phyloP scores from a whole-genome alignment of 2,888 invertebrate genomes.

The Agriopis marginaria region DNA sequence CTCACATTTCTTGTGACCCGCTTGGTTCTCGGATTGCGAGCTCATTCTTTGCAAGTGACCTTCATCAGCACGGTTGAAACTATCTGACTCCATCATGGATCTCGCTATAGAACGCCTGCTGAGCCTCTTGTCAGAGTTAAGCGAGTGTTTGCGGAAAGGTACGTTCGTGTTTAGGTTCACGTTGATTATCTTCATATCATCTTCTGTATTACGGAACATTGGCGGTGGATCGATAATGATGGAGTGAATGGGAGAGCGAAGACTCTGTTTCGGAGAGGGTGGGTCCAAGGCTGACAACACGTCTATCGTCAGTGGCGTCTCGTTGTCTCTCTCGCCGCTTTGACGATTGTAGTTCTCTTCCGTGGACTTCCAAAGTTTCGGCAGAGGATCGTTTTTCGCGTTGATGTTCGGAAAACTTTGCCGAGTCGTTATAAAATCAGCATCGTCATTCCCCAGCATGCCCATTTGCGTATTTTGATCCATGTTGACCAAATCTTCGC shows the following conservation, averaged over 20 bases:
- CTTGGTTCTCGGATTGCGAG: conserved; percentile 76
- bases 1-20: conserved; percentile 78
- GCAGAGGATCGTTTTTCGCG: conserved; percentile 71
- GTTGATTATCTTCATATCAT: conserved; percentile 76
- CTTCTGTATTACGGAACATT: conserved; percentile 85
- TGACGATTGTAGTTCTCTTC: conserved; percentile 70
- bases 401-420: conserved; percentile 90
- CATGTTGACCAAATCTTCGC: conserved; percentile 89
- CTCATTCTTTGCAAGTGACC: conserved; percentile 74
- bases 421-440: conserved; percentile 80
- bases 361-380: conserved; percentile 79
- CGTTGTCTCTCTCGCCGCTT: conserved; percentile 46
- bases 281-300: conserved; percentile 72
- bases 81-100: conserved; percentile 78
- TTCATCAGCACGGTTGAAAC: conserved; percentile 65
- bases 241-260: conserved; percentile 65
- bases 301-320: conserved; percentile 57
- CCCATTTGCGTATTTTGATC: conserved; percentile 86
- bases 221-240: conserved; percentile 86
- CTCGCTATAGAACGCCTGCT: conserved; percentile 78
- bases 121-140: conserved; percentile 87
- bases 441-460: conserved; percentile 66
- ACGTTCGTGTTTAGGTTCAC: conserved; percentile 74
- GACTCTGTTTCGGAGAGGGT: conserved; percentile 70
- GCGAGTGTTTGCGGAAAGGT: conserved; percentile 84